phyloP scores from a whole-genome alignment of 2,797 vertebrate genomes.

The Parauchenoglanis punctatus region DNA sequence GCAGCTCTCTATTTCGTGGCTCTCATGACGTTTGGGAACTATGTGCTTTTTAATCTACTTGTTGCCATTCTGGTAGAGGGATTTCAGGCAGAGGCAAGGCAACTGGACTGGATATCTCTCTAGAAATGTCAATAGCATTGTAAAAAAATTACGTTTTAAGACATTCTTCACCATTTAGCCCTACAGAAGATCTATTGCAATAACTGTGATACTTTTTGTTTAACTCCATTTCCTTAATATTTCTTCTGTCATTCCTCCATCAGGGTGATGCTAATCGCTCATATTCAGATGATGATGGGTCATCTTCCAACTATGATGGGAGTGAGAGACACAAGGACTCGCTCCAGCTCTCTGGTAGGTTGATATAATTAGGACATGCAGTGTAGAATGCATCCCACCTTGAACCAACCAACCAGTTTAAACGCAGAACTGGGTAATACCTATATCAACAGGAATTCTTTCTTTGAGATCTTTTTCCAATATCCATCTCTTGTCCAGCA shows the following conservation, averaged over 20 bases:
- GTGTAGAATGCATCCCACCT: not conserved
- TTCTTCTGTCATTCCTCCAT: not conserved
- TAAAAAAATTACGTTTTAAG: not conserved
- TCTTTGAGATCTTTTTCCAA: not conserved
- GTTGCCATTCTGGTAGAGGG: conserved; percentile 89
- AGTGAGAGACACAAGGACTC: conserved; percentile 86
- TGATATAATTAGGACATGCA: not conserved
- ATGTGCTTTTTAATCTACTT: conserved; percentile 86
- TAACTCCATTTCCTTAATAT: not conserved
- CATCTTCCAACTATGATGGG: conserved; percentile 88
- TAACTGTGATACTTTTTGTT: not conserved
- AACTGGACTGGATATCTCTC: not conserved
- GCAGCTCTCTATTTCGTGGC: conserved; percentile 88
- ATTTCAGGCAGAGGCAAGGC: conserved; percentile 86
- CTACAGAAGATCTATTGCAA: not conserved
- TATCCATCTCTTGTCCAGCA: not conserved
- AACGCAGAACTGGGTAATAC: not conserved
- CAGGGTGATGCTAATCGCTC: conserved; percentile 94
- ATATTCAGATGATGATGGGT: conserved; percentile 91
- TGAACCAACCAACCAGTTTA: not conserved
- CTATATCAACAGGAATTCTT: not conserved
- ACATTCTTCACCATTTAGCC: not conserved
- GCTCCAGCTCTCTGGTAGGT: conserved; percentile 82
- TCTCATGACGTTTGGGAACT: conserved; percentile 89
- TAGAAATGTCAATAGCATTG: not conserved